These are phyloP conservation scores for Bombus waltoni DNA, from an alignment of 1,140 invertebrate genomes.

Conservation along the genomic window DNA sequence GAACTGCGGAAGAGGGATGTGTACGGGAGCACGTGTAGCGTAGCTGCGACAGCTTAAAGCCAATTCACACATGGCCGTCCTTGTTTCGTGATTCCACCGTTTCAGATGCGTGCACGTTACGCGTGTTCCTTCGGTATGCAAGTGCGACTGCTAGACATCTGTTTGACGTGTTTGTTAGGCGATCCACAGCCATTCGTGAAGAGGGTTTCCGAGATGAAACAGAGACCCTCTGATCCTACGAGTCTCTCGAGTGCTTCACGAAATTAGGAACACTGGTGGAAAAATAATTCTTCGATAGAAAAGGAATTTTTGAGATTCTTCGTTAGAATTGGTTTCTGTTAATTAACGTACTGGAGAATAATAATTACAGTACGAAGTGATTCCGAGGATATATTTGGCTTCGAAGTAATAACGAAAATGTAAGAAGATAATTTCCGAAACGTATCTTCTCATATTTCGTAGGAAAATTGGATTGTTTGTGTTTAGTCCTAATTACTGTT, in stretches of 20 bases:
- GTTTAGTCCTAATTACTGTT: background rate
- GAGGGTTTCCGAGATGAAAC: constrained; percentile 9
- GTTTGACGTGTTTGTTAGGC: constrained; percentile 46
- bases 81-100: constrained; percentile 45
- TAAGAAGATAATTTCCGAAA: background rate
- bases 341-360: no score
- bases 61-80: constrained; percentile 60
- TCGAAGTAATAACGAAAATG: no score
- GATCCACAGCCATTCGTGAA: background rate
- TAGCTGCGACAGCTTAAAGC: constrained; percentile 48
- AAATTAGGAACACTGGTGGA: background rate
- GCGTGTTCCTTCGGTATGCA: constrained; percentile 35
- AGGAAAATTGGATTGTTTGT: background rate
- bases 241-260: background rate
- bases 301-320: background rate
- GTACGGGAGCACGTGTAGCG: constrained; percentile 39
- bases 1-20: constrained; percentile 43
- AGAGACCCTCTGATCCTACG: background rate
- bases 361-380: no score
- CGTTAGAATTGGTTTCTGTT: background rate
- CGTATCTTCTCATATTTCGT: background rate
- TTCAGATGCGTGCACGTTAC: constrained; percentile 29
- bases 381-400: no score
- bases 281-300: background rate
- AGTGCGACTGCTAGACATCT: constrained; percentile 48